Evolutionary conservation across 2,797 vertebrate genomes (phyloP).

Genomic region (Liparis tanakae): DNA sequence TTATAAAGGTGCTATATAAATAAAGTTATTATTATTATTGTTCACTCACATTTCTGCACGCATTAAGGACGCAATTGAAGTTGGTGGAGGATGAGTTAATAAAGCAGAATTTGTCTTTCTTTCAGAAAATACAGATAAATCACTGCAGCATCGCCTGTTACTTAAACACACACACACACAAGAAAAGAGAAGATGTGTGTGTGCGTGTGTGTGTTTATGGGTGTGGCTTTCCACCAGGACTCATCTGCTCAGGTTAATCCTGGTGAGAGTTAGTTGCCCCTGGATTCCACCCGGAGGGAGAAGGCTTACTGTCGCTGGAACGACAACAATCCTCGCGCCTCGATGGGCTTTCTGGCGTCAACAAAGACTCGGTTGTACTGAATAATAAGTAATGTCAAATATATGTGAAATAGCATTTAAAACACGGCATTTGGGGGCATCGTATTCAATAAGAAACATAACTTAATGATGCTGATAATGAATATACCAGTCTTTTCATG

Average conservation of each 20-base stretch:
- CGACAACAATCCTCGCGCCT: constrained; percentile 20
- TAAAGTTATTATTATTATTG: no score
- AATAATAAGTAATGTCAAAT: constrained; percentile 7
- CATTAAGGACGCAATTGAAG: not conserved
- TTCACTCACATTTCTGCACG: not conserved
- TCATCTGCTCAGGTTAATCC: constrained; percentile 66
- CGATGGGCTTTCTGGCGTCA: not conserved
- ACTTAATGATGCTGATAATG: not conserved
- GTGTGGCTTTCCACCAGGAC: constrained; percentile 65
- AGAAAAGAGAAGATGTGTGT: constrained; percentile 8
- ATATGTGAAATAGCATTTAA: not conserved
- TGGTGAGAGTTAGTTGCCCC: constrained; percentile 77
- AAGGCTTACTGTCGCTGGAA: constrained; percentile 49
- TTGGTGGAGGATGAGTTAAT: not conserved
- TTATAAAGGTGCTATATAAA: no score
- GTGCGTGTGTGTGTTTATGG: constrained; percentile 33
- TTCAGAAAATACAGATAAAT: not conserved
- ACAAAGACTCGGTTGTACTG: not conserved
- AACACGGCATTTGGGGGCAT: not conserved
- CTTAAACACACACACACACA: not conserved
- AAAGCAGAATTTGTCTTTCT: not conserved
- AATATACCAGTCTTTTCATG: not conserved
- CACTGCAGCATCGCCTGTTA: not conserved
- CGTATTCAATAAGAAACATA: not conserved
- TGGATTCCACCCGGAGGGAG: constrained; percentile 72